These are phyloP conservation scores for Campoplex capitator DNA, from an alignment of 2,888 invertebrate species.

Conservation along the genomic window DNA sequence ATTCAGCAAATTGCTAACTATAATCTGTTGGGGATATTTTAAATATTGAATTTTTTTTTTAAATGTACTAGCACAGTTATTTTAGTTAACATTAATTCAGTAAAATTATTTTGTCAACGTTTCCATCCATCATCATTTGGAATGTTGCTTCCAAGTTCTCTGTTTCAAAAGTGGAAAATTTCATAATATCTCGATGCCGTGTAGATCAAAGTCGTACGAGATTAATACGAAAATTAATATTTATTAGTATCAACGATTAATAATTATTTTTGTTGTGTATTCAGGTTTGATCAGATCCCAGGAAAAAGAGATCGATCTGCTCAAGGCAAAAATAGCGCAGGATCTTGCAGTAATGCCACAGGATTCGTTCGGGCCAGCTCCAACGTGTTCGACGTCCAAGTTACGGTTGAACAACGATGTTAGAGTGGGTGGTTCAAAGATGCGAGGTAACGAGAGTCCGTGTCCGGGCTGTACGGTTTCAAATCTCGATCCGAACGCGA, in stretches of 20 bases:
- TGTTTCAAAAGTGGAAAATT: not conserved
- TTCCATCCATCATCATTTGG: not conserved
- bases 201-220: no score
- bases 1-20: no score
- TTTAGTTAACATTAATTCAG: not conserved
- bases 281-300: slow-evolving; percentile 92
- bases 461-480: slow-evolving; percentile 84
- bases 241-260: not conserved
- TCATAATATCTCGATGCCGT: not conserved
- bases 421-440: slow-evolving; percentile 80
- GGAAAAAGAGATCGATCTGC: slow-evolving; percentile 96
- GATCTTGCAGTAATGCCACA: slow-evolving; percentile 96
- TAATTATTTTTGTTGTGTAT: slow-evolving; percentile 54
- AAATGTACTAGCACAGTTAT: no score
- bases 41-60: no score
- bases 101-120: not conserved
- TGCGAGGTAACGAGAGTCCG: slow-evolving; percentile 81
- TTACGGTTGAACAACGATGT: slow-evolving; percentile 86
- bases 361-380: slow-evolving; percentile 87
- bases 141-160: not conserved
- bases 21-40: no score
- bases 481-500: slow-evolving; percentile 95
- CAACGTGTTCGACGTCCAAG: slow-evolving; percentile 87
- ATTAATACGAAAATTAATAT: no score
- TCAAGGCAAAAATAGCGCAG: slow-evolving; percentile 96